A percentile compares a stretch with the other conserved stretches of the same genome.
These are phyloP conservation scores for Esox masquinongy DNA, from an alignment of 2,797 vertebrate species.

Conservation along the genomic window DNA sequence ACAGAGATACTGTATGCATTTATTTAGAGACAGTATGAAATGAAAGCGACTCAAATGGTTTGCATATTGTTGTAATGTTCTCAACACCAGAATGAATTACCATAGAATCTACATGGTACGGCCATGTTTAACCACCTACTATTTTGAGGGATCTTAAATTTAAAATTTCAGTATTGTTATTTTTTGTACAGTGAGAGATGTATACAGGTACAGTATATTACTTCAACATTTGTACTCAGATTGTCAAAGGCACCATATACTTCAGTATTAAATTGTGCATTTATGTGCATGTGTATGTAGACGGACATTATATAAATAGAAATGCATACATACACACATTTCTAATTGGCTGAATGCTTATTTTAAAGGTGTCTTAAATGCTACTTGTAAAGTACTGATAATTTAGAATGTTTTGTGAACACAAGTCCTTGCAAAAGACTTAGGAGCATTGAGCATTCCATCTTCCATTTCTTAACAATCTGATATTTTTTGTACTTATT, in stretches of 20 bases:
- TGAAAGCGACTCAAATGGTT: conserved; percentile 46
- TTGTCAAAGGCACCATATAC: conserved; percentile 75
- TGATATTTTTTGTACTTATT: conserved; percentile 59
- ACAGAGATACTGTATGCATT: conserved; percentile 37
- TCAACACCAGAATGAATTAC: conserved; percentile 55
- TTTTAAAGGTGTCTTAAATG: conserved; percentile 71
- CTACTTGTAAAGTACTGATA: conserved; percentile 69
- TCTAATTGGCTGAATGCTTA: conserved; percentile 76
- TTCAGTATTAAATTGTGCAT: conserved; percentile 79
- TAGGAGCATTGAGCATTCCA: conserved; percentile 60
- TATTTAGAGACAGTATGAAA: conserved; percentile 58
- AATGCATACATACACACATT: conserved; percentile 68
- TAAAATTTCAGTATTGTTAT: conserved; percentile 59
- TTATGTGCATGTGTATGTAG: conserved; percentile 67
- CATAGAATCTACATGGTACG: conserved; percentile 45
- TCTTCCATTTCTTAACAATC: conserved; percentile 61
- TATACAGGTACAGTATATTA: conserved; percentile 64
- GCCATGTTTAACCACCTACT: conserved; percentile 71
- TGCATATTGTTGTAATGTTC: conserved; percentile 46
- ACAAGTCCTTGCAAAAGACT: conserved; percentile 61
- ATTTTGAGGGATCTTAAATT: conserved; percentile 65
- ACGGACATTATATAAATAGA: conserved; percentile 71
- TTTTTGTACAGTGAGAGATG: conserved; percentile 80
- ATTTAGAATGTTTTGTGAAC: conserved; percentile 69
- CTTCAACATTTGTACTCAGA: conserved; percentile 79